phyloP scores from a whole-genome alignment of 2,113 vertebrate species.

The Chaetodon auriga region DNA sequence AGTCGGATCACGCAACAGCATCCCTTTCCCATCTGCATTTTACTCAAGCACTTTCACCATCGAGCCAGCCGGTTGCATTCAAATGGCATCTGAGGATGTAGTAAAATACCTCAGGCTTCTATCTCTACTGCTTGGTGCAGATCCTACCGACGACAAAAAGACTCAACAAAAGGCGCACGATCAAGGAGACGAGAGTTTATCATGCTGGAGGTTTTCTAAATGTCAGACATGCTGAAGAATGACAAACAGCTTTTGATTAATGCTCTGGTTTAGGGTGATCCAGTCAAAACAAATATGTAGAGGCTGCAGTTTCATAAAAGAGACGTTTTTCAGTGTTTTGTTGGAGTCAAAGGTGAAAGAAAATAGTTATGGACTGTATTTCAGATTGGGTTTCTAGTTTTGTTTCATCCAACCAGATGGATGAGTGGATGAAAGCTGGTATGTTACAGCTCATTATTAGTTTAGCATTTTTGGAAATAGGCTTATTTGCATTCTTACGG shows the following conservation, averaged over 20 bases:
- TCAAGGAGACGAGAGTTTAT: not conserved
- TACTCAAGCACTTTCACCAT: not conserved
- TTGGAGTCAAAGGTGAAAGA: not conserved
- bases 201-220: conserved; percentile 14
- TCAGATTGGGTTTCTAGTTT: not conserved
- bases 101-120: not conserved
- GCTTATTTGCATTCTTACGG: no score
- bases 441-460: no score
- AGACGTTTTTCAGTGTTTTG: not conserved
- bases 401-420: not conserved
- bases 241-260: not conserved
- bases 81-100: conserved; percentile 4
- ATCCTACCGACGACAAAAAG: not conserved
- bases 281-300: no score
- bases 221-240: conserved; percentile 8
- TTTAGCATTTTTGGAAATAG: no score
- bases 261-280: not conserved
- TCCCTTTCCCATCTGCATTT: not conserved
- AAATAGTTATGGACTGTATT: not conserved
- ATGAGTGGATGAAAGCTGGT: no score
- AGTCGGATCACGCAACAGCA: conserved; percentile 4
- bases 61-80: not conserved
- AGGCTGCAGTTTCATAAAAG: not conserved
- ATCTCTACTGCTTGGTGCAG: not conserved
- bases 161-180: not conserved